Evolutionary conservation across 2,797 vertebrate species (phyloP).

Genomic region (Mormyrops boulengeri): DNA sequence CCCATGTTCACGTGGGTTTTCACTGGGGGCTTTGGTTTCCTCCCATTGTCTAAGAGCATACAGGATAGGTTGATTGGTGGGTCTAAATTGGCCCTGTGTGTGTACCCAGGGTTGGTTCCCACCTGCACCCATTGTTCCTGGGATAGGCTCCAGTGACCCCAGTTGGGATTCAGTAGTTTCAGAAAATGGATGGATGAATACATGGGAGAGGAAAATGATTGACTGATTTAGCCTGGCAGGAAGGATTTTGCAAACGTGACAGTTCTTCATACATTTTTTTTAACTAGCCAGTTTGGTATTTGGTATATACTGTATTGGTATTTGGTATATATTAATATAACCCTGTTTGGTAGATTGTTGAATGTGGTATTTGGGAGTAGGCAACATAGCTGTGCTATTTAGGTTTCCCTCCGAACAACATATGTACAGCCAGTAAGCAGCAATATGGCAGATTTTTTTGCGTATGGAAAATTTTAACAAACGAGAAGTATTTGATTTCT

Average conservation of each 20-base stretch:
- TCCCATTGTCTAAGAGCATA: too few relatives aligned
- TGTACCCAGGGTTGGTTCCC: too few relatives aligned
- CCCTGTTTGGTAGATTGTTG: not conserved
- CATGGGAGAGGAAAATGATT: not conserved
- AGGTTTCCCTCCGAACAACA: not conserved
- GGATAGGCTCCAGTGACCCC: too few relatives aligned
- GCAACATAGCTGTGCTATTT: not conserved
- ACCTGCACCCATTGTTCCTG: too few relatives aligned
- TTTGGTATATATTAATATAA: not conserved
- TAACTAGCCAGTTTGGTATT: not conserved
- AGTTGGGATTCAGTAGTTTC: too few relatives aligned
- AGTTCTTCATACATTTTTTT: not conserved
- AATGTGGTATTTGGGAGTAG: not conserved
- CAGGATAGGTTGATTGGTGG: too few relatives aligned
- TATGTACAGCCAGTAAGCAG: not conserved
- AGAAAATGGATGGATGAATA: not conserved
- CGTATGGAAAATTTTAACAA: not conserved
- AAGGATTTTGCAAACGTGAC: not conserved
- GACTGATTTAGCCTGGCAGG: not conserved
- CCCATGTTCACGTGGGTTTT: too few relatives aligned
- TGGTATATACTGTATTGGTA: too few relatives aligned
- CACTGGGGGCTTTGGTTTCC: too few relatives aligned
- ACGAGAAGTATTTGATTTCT: not conserved
- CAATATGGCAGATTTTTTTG: not conserved
- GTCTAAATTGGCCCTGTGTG: too few relatives aligned